Evolutionary conservation across 2,797 vertebrate species (phyloP).

Genomic region (Pseudotriccus pelzelni): DNA sequence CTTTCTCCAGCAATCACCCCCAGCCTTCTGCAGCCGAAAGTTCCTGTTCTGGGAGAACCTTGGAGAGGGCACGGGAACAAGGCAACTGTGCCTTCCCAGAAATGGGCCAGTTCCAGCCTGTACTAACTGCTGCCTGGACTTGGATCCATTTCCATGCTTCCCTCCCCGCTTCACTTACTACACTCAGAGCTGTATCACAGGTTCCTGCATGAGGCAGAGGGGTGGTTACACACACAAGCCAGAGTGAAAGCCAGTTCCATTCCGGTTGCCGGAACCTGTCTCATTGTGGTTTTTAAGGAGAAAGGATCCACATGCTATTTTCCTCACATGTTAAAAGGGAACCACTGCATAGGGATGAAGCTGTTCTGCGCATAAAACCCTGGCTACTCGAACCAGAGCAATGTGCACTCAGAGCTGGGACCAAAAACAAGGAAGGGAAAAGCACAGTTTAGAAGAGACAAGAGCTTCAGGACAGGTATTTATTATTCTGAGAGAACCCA

Average conservation of each 20-base stretch:
- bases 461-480: neutral
- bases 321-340: neutral
- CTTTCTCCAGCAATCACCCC: neutral
- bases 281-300: neutral
- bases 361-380: neutral
- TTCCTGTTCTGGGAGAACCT: neutral
- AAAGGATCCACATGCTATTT: neutral
- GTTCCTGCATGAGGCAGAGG: neutral
- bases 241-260: neutral
- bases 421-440: neutral
- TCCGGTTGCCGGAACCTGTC: neutral
- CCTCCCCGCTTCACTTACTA: neutral
- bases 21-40: neutral
- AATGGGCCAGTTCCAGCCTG: neutral
- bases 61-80: neutral
- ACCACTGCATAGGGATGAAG: neutral
- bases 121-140: neutral
- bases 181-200: neutral
- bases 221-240: neutral
- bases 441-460: neutral
- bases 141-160: neutral
- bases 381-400: neutral
- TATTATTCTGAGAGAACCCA: neutral
- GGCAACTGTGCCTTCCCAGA: neutral
- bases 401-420: neutral